A percentile compares a stretch with the other conserved stretches of the same genome.
Conservation (phyloP, 1,140 invertebrate genomes). For the Augochlora pura region DNA sequence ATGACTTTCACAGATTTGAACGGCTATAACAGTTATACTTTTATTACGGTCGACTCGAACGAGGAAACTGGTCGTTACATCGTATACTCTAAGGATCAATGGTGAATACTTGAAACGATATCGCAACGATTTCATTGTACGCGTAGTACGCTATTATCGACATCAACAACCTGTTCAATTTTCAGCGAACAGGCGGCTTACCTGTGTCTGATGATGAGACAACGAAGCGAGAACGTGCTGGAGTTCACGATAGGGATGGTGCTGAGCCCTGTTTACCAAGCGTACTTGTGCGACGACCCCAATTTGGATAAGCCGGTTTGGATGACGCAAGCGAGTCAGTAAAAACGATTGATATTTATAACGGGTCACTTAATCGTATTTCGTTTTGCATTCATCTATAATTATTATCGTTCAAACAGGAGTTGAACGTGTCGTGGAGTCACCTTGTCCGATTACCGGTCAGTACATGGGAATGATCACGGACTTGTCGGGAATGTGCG, state of each 20-base stretch:
- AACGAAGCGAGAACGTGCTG: slow-evolving; percentile 84
- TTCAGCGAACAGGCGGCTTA: slow-evolving; percentile 85
- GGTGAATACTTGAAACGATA: slow-evolving; percentile 59
- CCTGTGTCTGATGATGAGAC: slow-evolving; percentile 84
- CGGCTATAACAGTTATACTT: slow-evolving; percentile 84
- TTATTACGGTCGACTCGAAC: slow-evolving; percentile 81
- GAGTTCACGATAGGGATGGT: slow-evolving; percentile 81
- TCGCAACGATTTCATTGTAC: too few relatives aligned
- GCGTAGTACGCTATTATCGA: too few relatives aligned
- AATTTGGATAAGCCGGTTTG: slow-evolving; percentile 79
- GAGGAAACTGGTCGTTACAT: slow-evolving; percentile 74
- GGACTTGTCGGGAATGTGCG: slow-evolving; percentile 84
- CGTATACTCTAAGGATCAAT: slow-evolving; percentile 76
- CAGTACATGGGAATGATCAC: slow-evolving; percentile 86
- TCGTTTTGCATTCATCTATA: not conserved
- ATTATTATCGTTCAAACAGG: slow-evolving; percentile 74
- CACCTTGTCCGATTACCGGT: slow-evolving; percentile 86
- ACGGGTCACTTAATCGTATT: not conserved
- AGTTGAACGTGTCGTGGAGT: slow-evolving; percentile 79
- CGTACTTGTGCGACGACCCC: slow-evolving; percentile 75
- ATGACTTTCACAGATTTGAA: slow-evolving; percentile 84
- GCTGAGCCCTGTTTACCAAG: slow-evolving; percentile 69
- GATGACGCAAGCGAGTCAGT: slow-evolving; percentile 86
- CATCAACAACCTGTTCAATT: slow-evolving; percentile 43
- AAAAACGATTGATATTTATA: not conserved